Base-by-base conservation (phyloP, 2,888 invertebrate species). In the Belgica antarctica region DNA sequence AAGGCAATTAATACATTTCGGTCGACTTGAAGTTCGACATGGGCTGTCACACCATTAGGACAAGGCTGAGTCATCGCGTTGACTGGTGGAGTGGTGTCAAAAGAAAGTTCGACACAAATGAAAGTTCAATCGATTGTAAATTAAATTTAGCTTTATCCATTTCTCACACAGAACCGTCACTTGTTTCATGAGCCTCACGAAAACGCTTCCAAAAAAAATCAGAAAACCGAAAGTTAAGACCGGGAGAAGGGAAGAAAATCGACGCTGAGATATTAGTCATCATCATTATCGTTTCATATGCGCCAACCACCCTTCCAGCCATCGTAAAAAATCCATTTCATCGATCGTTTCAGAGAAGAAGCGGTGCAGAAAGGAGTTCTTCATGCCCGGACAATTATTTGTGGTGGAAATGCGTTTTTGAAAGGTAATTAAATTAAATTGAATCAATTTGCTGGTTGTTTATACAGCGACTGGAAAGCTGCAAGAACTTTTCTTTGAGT, bases 181-280 rank as follows among this genome's bases (percentile, higher is more conserved):
- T 8, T 31, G 34, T 12, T 31, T 31, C 34, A 31, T 31, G 7
- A 31, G 34, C 5, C 34, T 8, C 12, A 8, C 34, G 5, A 31
- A 8, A 12, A 31, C 34, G 12, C 34, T 31, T 12, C 5, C 34
- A 31, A 31, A 31, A n/a, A n/a, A n/a, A n/a, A 31, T 5, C 5
- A 31, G 34, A 31, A 31, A 31, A 31, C 12, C 34, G 34, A 31
- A 31, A 31, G 34, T 31, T 31, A n/a, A n/a, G n/a, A n/a, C n/a
- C n/a, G n/a, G n/a, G 52, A 3, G 22, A 52, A 52, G 3, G 52
- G 22, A 31, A 31, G 62, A 25, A 68, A 31, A 68, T 68, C 57
- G 68, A 52, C 19, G 57, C 22, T 24, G 24, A 65, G 47, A 47
- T 46, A 68, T 68, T 68, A 68, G 68, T 68, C 68, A 68, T 68